Percentiles rank a stretch among this genome's conserved stretches.
Conservation (phyloP, 2,888 invertebrate genomes). For the Sclerodermus sp. region DNA sequence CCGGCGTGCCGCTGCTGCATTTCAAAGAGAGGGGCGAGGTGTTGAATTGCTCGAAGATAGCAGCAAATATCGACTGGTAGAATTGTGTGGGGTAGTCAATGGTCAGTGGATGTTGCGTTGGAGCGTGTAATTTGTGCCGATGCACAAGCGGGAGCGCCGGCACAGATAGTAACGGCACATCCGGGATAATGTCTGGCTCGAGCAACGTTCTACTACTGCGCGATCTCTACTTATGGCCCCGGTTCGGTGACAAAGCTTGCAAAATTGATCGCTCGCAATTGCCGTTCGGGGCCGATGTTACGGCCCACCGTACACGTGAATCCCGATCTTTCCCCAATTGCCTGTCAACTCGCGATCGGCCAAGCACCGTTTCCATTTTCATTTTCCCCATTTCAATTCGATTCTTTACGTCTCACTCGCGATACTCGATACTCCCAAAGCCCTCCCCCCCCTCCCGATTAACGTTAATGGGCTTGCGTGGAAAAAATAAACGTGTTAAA, state of each 20-base stretch:
- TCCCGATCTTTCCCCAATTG: background rate
- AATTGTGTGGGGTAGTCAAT: background rate
- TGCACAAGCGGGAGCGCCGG: background rate
- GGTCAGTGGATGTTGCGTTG: background rate
- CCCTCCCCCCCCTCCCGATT: no score
- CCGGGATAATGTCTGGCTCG: constrained; percentile 17
- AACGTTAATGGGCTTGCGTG: no score
- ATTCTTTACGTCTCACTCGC: no score
- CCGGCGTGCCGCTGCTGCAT: no score
- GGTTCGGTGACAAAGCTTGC: background rate
- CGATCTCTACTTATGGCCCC: constrained; percentile 5
- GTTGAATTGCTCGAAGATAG: background rate
- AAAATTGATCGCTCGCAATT: background rate
- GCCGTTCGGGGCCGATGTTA: background rate
- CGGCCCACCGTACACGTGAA: no score
- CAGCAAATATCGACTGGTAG: background rate
- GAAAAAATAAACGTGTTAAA: no score
- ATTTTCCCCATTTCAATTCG: no score
- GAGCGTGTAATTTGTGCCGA: background rate
- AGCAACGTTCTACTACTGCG: constrained; percentile 15
- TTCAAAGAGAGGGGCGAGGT: no score
- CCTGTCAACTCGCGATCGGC: no score
- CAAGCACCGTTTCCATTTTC: no score
- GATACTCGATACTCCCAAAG: no score
- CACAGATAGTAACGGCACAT: constrained; percentile 12